phyloP scores from a whole-genome alignment of 2,888 invertebrate species.

The Scaptomyza caliginosa region DNA sequence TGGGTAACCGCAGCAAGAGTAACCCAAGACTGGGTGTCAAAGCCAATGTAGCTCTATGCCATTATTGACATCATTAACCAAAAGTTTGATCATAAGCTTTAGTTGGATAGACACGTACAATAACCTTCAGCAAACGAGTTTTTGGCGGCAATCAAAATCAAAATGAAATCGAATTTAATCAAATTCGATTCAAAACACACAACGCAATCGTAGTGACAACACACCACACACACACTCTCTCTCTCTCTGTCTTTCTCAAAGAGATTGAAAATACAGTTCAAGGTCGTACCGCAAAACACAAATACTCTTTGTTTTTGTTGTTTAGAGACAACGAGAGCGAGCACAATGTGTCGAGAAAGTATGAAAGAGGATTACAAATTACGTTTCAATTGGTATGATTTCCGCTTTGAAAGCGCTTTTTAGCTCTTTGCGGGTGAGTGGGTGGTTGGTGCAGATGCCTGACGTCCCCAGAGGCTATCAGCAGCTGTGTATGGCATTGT shows the following conservation, averaged over 20 bases:
- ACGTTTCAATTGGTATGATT: neutral
- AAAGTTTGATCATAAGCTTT: neutral
- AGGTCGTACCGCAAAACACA: slow-evolving; percentile 48
- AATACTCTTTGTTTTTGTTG: too few relatives aligned
- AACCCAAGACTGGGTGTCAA: slow-evolving; percentile 34
- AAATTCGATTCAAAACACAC: slow-evolving; percentile 2
- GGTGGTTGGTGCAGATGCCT: neutral
- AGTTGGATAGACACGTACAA: neutral
- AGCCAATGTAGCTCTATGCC: slow-evolving; percentile 23
- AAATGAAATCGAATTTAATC: slow-evolving; percentile 23
- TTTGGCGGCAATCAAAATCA: slow-evolving; percentile 22
- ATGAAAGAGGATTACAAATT: neutral
- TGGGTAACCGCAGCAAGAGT: slow-evolving; percentile 46
- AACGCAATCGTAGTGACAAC: neutral
- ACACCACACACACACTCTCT: too few relatives aligned
- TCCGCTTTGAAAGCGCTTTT: neutral
- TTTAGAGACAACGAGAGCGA: neutral
- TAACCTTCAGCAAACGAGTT: slow-evolving; percentile 50
- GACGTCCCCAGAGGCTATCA: slow-evolving; percentile 27
- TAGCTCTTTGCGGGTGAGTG: neutral
- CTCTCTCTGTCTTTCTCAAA: too few relatives aligned
- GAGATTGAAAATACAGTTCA: slow-evolving; percentile 51
- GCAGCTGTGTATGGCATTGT: slow-evolving; percentile 7
- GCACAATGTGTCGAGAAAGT: neutral
- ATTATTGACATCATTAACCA: slow-evolving; percentile 20